Base-by-base conservation (phyloP, 2,888 invertebrate genomes). In the Mylabris sibirica region DNA sequence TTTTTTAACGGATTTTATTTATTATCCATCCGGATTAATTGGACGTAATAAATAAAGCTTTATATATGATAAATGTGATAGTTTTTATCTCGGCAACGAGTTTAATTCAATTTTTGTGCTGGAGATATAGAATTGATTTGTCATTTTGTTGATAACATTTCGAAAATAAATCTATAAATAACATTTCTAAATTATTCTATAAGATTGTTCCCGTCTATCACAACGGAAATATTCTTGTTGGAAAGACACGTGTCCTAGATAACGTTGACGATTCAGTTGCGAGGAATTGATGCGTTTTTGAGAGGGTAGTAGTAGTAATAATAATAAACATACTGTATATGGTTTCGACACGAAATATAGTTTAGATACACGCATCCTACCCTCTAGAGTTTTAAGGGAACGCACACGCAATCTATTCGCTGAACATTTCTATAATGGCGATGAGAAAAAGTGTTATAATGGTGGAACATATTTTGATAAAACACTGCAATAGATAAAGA, bases 211-310 rank as follows among this genome's bases (percentile, higher is more conserved):
- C 38, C 3, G n/a, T 44, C 17, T 44, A 44, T 44, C 5, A n/a
- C n/a, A 12, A 3, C 44, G 17, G 44, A 44, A 17, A 44, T 44
- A 44, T 44, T 44, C n/a, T 17, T 44, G 44, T n/a, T 44, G n/a
- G 17, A 1, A 44, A 44, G n/a, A 53, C 67, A 70, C 67, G 64
- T 65, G 67, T 64, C 17, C 20, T 30, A 63, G 70, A 67, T 67
- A 22, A 53, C 67, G 68, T 30, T 68, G 71, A 68, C 59, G 68
- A 66, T 66, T 71, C 67, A 70, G 53, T 69, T 66, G 67, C 59
- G 35, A 30, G 30, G 30, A 30, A 30, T 59, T 69, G 68, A 67
- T 70, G 65, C 67, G 67, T 70, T 70, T 70, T 70, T 65, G 59
- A 61, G 59, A 35, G 65, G 35, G 60, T 30, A 30, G 30, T 30